A percentile compares a stretch with the other conserved stretches of the same genome.
Evolutionary conservation across 2,113 vertebrate genomes (phyloP).

Genomic region (Gopherus flavomarginatus): DNA sequence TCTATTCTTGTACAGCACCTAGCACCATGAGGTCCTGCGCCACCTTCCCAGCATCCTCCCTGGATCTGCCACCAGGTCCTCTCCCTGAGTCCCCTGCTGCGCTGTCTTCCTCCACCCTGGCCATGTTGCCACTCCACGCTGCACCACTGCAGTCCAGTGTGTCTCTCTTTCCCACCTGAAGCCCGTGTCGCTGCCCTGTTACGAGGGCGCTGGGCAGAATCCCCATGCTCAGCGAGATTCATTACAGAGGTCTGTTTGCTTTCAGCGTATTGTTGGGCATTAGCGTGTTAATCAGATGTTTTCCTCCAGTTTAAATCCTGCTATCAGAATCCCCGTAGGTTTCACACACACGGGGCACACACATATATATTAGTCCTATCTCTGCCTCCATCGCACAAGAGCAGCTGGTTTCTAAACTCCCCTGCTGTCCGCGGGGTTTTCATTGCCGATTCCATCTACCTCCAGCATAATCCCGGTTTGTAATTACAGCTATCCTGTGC

Average conservation of each 20-base stretch:
- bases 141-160: background rate
- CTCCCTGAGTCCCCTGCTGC: too few species aligned
- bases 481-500: slow-evolving; percentile 51
- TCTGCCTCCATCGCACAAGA: slow-evolving; percentile 2
- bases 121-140: background rate
- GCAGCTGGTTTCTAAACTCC: slow-evolving; percentile 41
- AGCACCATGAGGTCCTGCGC: accelerated
- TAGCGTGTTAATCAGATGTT: slow-evolving; percentile 45
- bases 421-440: slow-evolving; percentile 22
- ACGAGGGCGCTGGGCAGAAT: background rate
- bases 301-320: slow-evolving; percentile 41
- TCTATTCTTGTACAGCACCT: background rate
- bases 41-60: background rate
- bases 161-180: background rate
- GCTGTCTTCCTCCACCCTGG: background rate
- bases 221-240: background rate
- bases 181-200: background rate
- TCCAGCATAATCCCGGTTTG: slow-evolving; percentile 53
- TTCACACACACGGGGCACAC: slow-evolving; percentile 19
- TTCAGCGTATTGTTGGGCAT: background rate
- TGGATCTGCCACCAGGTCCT: background rate
- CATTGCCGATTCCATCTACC: slow-evolving; percentile 34
- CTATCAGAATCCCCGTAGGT: slow-evolving; percentile 9
- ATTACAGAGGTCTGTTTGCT: slow-evolving; percentile 18
- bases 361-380: slow-evolving; percentile 7